Evolutionary conservation across 2,888 invertebrate genomes (phyloP).

Genomic region (Dryocosmus kuriphilus): DNA sequence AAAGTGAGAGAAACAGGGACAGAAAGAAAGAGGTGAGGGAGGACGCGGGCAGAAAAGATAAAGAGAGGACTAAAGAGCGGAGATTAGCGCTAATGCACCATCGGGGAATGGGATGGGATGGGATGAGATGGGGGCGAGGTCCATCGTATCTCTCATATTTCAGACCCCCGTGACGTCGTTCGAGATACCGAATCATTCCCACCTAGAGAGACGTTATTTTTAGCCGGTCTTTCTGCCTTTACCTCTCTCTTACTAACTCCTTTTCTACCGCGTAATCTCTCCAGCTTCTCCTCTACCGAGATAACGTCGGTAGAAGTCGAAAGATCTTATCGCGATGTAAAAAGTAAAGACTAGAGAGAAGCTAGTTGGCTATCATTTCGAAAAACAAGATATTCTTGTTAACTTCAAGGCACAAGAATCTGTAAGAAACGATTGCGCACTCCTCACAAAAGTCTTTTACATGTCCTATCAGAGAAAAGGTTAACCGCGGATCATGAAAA

Average conservation of each 20-base stretch:
- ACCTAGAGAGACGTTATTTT: conserved; percentile 73
- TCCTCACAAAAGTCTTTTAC: conserved; percentile 5
- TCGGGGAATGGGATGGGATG: conserved; percentile 67
- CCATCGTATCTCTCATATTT: conserved; percentile 78
- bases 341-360: conserved; percentile 37
- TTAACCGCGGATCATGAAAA: neutral
- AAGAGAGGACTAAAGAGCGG: conserved; percentile 77
- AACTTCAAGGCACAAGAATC: conserved; percentile 11
- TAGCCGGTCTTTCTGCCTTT: conserved; percentile 58
- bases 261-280: conserved; percentile 22
- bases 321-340: conserved; percentile 37
- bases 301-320: conserved; percentile 35
- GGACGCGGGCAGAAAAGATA: conserved; percentile 67
- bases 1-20: conserved; percentile 36
- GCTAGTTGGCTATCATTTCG: conserved; percentile 36
- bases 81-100: conserved; percentile 78
- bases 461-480: neutral
- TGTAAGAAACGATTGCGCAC: conserved; percentile 10
- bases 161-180: conserved; percentile 76
- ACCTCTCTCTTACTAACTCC: conserved; percentile 36
- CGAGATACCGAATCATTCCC: conserved; percentile 78
- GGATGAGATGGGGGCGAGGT: conserved; percentile 66
- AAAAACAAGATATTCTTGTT: conserved; percentile 36
- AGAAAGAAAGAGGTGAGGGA: conserved; percentile 28
- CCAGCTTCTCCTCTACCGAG: conserved; percentile 25